Percentiles rank a stretch among this genome's conserved stretches.
These are phyloP conservation scores for Hyperopisus bebe DNA, from an alignment of 2,113 vertebrate genomes.

Conservation along the genomic window DNA sequence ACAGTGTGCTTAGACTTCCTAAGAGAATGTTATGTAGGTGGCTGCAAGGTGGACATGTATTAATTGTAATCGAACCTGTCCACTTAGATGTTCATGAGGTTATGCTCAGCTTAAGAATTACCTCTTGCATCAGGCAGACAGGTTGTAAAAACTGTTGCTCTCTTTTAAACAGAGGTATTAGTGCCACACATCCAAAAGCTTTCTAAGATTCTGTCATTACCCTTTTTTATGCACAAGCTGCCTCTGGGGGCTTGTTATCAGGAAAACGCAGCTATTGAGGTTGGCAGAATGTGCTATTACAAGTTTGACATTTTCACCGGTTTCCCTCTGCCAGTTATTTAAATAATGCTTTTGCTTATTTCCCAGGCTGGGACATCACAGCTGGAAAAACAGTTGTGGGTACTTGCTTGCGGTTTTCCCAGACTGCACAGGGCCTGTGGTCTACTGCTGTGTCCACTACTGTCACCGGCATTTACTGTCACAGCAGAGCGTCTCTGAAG, in stretches of 20 bases:
- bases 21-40: background rate
- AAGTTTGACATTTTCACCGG: constrained; percentile 22
- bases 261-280: background rate
- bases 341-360: constrained; percentile 15
- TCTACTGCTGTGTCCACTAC: constrained; percentile 12
- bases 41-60: background rate
- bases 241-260: background rate
- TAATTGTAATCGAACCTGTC: background rate
- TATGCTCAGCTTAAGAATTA: background rate
- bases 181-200: background rate
- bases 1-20: background rate
- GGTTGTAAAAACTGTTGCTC: background rate
- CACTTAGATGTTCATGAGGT: background rate
- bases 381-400: constrained; percentile 28
- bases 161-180: background rate
- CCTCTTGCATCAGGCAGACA: background rate
- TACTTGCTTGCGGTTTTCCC: constrained; percentile 17
- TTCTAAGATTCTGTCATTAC: background rate
- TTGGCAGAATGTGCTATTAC: background rate
- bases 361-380: constrained; percentile 29
- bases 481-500: background rate
- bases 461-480: background rate
- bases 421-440: constrained; percentile 1
- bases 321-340: constrained; percentile 15
- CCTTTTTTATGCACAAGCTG: background rate